Evolutionary conservation across 2,797 vertebrate genomes (phyloP).

Genomic region (Cichlasoma orientale): DNA sequence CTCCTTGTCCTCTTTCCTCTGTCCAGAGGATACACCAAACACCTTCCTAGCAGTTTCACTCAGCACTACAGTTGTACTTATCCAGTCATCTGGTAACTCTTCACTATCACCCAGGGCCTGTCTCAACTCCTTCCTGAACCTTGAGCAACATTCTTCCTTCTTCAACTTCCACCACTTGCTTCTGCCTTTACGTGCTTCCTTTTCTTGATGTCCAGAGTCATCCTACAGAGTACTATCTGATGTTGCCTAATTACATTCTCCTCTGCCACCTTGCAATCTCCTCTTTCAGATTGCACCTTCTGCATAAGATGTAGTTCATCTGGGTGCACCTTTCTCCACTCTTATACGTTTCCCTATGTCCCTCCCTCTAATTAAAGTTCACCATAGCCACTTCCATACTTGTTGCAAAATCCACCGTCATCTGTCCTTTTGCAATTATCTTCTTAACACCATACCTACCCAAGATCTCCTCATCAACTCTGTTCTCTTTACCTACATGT

Average conservation of each 20-base stretch:
- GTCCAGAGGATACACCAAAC: neutral
- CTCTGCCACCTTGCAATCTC: neutral
- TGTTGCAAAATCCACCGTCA: neutral
- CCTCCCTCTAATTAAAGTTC: neutral
- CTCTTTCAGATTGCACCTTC: neutral
- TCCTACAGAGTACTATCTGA: neutral
- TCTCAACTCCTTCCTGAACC: neutral
- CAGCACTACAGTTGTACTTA: neutral
- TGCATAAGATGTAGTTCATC: neutral
- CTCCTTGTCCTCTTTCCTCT: neutral
- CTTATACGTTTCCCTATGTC: neutral
- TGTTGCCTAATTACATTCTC: neutral
- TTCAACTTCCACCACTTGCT: neutral
- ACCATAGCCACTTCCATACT: neutral
- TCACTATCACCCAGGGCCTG: neutral
- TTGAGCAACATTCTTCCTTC: neutral
- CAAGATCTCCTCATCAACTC: neutral
- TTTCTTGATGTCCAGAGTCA: neutral
- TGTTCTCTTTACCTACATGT: neutral
- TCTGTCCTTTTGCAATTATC: neutral
- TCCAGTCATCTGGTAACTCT: neutral
- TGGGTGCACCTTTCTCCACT: neutral
- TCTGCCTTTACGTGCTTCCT: no score
- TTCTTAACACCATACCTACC: neutral
- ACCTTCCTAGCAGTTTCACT: neutral